Evolutionary conservation across 2,113 vertebrate genomes (phyloP), one percentile per base, ranked within the genome.

Genomic region (Mirza zaza): DNA sequence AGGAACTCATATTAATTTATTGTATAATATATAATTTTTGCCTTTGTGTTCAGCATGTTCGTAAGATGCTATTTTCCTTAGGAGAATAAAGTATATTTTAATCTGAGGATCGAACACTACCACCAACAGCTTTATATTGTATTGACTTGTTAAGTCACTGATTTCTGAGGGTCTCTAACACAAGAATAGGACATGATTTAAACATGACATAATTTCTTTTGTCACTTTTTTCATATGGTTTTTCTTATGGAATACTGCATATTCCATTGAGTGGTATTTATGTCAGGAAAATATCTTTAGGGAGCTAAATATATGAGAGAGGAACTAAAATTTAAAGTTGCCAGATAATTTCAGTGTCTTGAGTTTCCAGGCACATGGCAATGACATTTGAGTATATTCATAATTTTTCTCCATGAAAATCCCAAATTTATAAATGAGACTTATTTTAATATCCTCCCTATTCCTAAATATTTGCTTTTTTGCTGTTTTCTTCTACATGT

Each of bases 1-100:
- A 95, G 96, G 80, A 98, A 93, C 25, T 96, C 77, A 76, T 88
- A 96, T 96, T 98, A 98, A 98, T 98, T 98, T 98, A 96, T 94
- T 94, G 70, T 87, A 94, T 15, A 15, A 77, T 71, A 42, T 90
- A 97, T 92, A 95, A 94, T 90, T 98, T 98, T 98, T 97, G 94
- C 61, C 82, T 96, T 94, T 77, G 59, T 94, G 92, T 93, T 97
- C 86, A 96, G 95, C 82, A 70, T 83, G 48, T 94, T 90, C 90
- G 50, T 96, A 92, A 96, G 75, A 97, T 96, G 94, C 39, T 82
- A 77, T 93, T 97, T 86, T 98, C 87, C 96, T 96, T 76, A 97
- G 45, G 82, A 89, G 55, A 48, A 3, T 9, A 97, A 45, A 88
- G 94, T 91, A 85, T 94, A 63, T 96, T 96, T 97, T 86, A 94